phyloP scores from a whole-genome alignment of 2,888 invertebrate species.

The Deroplatys truncata region DNA sequence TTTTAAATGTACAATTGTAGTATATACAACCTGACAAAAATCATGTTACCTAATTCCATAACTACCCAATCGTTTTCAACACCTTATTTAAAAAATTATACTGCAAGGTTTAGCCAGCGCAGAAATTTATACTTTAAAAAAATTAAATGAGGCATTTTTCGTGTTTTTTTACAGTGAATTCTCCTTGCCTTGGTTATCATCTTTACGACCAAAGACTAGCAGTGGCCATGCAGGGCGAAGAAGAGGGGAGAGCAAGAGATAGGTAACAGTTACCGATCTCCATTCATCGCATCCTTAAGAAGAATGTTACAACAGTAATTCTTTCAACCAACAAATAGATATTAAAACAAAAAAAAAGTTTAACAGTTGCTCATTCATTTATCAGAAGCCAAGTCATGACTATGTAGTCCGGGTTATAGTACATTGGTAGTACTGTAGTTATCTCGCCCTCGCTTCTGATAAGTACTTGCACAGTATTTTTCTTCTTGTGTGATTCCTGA shows the following conservation, averaged over 20 bases:
- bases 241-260: slow-evolving; percentile 19
- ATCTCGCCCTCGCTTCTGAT: not conserved
- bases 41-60: too few species aligned
- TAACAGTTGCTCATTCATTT: not conserved
- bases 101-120: too few species aligned
- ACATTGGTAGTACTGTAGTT: not conserved
- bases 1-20: too few species aligned
- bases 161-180: slow-evolving; percentile 25
- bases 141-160: too few species aligned
- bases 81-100: too few species aligned
- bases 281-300: not conserved
- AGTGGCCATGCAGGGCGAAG: not conserved
- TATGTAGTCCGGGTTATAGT: not conserved
- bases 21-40: too few species aligned
- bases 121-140: not conserved
- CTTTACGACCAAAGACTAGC: slow-evolving; percentile 11
- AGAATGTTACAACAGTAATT: not conserved
- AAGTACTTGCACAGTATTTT: not conserved
- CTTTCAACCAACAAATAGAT: not conserved
- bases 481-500: not conserved
- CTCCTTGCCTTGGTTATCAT: slow-evolving; percentile 28
- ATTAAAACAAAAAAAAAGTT: not conserved
- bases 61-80: too few species aligned
- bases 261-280: not conserved
- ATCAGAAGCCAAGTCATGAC: not conserved